phyloP scores from a whole-genome alignment of 2,888 invertebrate genomes.

The Torymus tubicola region DNA sequence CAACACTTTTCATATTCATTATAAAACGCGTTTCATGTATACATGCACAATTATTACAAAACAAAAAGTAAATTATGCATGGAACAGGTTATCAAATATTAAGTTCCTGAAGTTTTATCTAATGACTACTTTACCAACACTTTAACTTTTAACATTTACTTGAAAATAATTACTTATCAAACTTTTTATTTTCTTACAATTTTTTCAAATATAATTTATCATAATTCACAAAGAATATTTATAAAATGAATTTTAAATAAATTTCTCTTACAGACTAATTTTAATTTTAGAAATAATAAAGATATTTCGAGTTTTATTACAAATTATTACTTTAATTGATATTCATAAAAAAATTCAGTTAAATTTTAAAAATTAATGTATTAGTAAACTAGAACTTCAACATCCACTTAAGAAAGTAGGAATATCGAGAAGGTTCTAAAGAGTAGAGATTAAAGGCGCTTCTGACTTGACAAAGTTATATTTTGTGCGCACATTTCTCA shows the following conservation, averaged over 20 bases:
- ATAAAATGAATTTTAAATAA: conserved; percentile 24
- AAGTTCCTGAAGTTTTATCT: conserved; percentile 26
- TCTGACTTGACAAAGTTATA: conserved; percentile 53
- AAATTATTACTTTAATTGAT: conserved; percentile 1
- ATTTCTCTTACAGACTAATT: conserved; percentile 6
- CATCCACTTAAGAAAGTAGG: conserved; percentile 47
- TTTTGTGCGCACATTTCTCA: conserved; percentile 54
- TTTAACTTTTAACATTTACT: conserved; percentile 35
- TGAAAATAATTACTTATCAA: conserved; percentile 37
- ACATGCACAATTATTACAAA: conserved; percentile 42
- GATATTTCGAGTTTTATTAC: not conserved
- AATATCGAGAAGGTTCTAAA: conserved; percentile 53
- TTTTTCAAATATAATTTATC: conserved; percentile 15
- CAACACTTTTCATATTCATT: conserved; percentile 43
- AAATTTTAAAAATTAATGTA: conserved; percentile 25
- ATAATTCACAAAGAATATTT: conserved; percentile 7
- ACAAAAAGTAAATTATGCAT: conserved; percentile 24
- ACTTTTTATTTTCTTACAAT: not conserved
- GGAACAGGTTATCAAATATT: conserved; percentile 35
- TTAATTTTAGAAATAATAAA: conserved; percentile 5
- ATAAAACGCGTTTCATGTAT: conserved; percentile 49
- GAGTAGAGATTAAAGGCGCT: conserved; percentile 53
- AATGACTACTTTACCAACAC: conserved; percentile 25
- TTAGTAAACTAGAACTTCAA: conserved; percentile 27
- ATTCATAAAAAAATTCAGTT: conserved; percentile 39